Percentiles rank a stretch among this genome's conserved stretches.
Conservation (phyloP, 92 coral and sea anemone genomes). For the Zoanthus sociatus region DNA sequence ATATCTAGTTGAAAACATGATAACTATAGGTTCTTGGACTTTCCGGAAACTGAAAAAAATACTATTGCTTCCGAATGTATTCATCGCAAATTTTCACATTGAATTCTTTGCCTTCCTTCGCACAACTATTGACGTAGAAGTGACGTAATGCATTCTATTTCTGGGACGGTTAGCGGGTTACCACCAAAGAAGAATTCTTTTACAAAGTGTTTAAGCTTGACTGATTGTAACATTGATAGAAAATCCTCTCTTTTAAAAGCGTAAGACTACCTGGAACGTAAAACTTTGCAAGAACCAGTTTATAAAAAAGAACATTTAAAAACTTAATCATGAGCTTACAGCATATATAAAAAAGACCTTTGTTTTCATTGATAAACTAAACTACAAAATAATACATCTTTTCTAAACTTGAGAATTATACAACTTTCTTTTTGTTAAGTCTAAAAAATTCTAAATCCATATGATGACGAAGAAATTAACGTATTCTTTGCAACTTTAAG, state of each 20-base stretch:
- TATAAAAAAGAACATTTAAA: too few relatives aligned
- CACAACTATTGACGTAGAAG: conserved; percentile 31
- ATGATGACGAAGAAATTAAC: not conserved
- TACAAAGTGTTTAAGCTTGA: conserved; percentile 16
- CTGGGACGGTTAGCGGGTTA: conserved; percentile 3
- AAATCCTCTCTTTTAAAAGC: not conserved
- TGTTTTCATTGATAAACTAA: too few relatives aligned
- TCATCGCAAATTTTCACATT: conserved; percentile 13
- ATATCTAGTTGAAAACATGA: not conserved
- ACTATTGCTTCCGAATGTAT: conserved; percentile 31
- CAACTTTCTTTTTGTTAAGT: too few relatives aligned
- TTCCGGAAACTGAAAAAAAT: conserved; percentile 38
- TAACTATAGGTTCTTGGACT: not conserved
- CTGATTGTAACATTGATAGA: not conserved
- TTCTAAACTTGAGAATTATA: too few relatives aligned
- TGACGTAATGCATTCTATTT: conserved; percentile 37
- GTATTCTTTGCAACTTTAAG: not conserved
- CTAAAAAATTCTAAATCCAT: not conserved
- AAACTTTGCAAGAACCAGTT: too few relatives aligned
- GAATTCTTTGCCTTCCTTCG: conserved; percentile 31
- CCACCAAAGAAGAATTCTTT: not conserved
- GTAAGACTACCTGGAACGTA: not conserved
- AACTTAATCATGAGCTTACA: too few relatives aligned
- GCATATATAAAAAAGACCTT: too few relatives aligned
- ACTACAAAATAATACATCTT: too few relatives aligned